Evolutionary conservation across 2,113 vertebrate species (phyloP), one percentile per base, ranked within the genome.

Genomic region (Rissa tridactyla): DNA sequence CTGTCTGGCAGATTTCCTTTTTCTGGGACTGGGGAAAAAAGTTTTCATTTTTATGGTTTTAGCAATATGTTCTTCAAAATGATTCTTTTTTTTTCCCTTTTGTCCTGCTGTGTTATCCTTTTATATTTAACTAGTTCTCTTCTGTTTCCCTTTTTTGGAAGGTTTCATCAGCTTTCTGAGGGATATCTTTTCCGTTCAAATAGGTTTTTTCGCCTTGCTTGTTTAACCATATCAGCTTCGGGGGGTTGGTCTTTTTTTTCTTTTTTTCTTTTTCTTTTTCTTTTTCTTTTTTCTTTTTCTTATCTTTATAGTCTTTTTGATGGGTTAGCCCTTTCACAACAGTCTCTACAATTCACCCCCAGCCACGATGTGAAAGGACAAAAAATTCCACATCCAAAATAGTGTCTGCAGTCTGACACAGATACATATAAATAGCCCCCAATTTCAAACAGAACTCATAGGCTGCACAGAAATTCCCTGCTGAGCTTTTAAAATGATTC

Each of bases 401-500:
- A 77, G 25, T 30, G 78, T 82, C 90, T 88, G 75, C 49, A 81
- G 68, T 82, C 86, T 96, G 92, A 94, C 93, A 96, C 71, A 95
- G 93, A 90, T 94, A 94, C 71, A 77, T 94, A 90, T 90, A 92
- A 96, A 94, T 87, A 88, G 89, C 23, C 69, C 87, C 49, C 85
- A 80, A 11, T 96, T 96, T 96, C 92, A 90, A 94, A 94, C 13
- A 40, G 75, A 73, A 73, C 79, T 88, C 68, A 70, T 70, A 83
- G 79, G 22, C 65, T 80, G 22, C 22, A 71, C 36, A 92, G 93
- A 94, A 95, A 95, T 88, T 86, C 75, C 96, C 94, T 70, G 82
- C 83, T 95, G 96, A 96, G 95, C 83, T 90, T 97, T 96, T 92
- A 82, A 92, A 95, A 94, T 91, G 5, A 91, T 89, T 76, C 86